Conservation (phyloP, 2,888 invertebrate genomes). For the Celastrina argiolus region DNA sequence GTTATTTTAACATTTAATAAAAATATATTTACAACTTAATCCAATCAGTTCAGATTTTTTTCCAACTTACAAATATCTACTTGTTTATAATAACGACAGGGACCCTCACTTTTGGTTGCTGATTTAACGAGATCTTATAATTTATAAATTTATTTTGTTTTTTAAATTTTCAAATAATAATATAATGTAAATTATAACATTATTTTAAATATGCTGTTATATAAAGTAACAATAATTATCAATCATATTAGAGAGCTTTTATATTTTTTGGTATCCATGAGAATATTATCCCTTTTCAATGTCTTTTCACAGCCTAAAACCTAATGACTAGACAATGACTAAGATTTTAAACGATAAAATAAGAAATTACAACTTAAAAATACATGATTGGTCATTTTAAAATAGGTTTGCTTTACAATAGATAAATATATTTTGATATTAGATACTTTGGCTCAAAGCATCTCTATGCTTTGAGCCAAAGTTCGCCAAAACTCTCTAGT, state of each 20-base stretch:
- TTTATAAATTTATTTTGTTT: not conserved
- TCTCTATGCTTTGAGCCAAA: no score
- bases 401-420: not conserved
- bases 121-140: not conserved
- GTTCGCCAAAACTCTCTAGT: no score
- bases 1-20: slow-evolving; percentile 37
- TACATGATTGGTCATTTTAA: slow-evolving; percentile 9
- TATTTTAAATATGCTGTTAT: not conserved
- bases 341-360: slow-evolving; percentile 31
- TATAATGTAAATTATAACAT: not conserved
- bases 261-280: slow-evolving; percentile 23
- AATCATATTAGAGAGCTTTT: not conserved
- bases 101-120: not conserved
- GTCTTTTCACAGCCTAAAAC: slow-evolving; percentile 69
- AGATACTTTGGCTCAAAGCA: not conserved
- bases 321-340: slow-evolving; percentile 67
- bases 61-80: slow-evolving; percentile 46
- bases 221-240: not conserved
- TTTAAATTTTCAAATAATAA: not conserved
- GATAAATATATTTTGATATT: not conserved
- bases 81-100: not conserved
- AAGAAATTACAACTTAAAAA: slow-evolving; percentile 17
- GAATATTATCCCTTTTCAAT: slow-evolving; percentile 33
- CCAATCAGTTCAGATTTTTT: slow-evolving; percentile 72
- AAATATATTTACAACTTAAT: slow-evolving; percentile 63